Evolutionary conservation across 2,113 vertebrate species (phyloP).

Genomic region (Mugil cephalus): DNA sequence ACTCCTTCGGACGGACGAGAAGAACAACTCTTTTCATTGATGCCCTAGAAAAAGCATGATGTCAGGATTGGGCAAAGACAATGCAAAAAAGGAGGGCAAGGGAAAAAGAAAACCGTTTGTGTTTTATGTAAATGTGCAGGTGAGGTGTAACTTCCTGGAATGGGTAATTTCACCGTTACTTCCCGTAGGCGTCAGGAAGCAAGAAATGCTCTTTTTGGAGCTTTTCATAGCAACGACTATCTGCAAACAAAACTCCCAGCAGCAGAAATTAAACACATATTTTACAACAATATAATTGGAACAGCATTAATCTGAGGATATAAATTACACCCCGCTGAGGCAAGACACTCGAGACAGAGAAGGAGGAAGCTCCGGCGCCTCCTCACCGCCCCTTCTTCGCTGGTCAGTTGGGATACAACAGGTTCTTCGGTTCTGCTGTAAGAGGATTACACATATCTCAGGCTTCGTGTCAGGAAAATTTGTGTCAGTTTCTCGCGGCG

Average conservation of each 20-base stretch:
- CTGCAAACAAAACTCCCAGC: conserved; percentile 25
- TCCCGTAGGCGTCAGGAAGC: no score
- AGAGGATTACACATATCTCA: conserved; percentile 74
- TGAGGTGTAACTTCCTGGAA: conserved; percentile 17
- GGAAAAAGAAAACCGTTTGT: not conserved
- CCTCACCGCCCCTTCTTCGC: not conserved
- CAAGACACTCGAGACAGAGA: conserved; percentile 4
- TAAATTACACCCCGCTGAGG: not conserved
- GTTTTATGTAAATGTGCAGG: conserved; percentile 5
- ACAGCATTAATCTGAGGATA: conserved; percentile 6
- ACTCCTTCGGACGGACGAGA: not conserved
- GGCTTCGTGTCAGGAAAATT: conserved; percentile 71
- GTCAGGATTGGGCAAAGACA: no score
- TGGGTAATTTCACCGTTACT: not conserved
- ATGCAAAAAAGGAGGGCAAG: no score
- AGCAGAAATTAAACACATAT: conserved; percentile 12
- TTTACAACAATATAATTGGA: conserved; percentile 23
- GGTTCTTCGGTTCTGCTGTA: conserved; percentile 58
- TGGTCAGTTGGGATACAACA: conserved; percentile 58
- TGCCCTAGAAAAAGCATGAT: not conserved
- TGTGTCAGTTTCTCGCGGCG: conserved; percentile 57
- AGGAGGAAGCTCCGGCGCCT: conserved; percentile 6
- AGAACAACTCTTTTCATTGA: not conserved
- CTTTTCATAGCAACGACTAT: conserved; percentile 45
- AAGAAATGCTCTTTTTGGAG: conserved; percentile 35